Evolutionary conservation across 2,888 invertebrate genomes (phyloP).

Genomic region (Corythucha ciliata): DNA sequence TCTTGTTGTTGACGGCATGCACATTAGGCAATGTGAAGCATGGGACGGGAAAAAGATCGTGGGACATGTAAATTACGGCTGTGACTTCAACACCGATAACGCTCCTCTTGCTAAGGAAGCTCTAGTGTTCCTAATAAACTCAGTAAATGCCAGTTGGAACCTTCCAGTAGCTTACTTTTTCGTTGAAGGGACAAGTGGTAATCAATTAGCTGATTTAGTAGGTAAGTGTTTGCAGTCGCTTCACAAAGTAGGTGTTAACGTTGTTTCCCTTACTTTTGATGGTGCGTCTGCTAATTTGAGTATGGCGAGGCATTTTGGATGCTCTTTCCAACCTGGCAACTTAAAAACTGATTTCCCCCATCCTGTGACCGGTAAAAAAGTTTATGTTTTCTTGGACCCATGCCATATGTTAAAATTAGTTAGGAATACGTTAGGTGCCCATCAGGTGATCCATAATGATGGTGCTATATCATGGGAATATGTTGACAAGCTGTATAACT

Average conservation of each 20-base stretch:
- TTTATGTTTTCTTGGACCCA: constrained; percentile 31
- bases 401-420: constrained; percentile 31
- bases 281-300: neutral
- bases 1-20: constrained; percentile 10
- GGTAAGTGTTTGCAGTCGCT: neutral
- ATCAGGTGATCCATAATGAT: constrained; percentile 7
- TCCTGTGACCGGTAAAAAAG: constrained; percentile 10
- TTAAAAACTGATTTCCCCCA: too few species aligned
- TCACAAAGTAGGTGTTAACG: neutral
- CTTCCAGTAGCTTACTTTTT: constrained; percentile 23
- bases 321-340: too few species aligned
- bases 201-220: neutral
- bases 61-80: constrained; percentile 23
- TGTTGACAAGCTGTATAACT: neutral
- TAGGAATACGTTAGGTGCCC: constrained; percentile 25
- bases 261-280: neutral
- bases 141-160: constrained; percentile 19
- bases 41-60: constrained; percentile 7
- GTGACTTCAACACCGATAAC: neutral
- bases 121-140: constrained; percentile 19
- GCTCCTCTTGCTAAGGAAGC: constrained; percentile 18
- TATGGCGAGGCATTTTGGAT: neutral
- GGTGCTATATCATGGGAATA: neutral
- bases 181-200: neutral
- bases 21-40: constrained; percentile 2